These are phyloP conservation scores for Physocephala rufipes DNA, from an alignment of 2,888 invertebrate genomes.

Conservation along the genomic window DNA sequence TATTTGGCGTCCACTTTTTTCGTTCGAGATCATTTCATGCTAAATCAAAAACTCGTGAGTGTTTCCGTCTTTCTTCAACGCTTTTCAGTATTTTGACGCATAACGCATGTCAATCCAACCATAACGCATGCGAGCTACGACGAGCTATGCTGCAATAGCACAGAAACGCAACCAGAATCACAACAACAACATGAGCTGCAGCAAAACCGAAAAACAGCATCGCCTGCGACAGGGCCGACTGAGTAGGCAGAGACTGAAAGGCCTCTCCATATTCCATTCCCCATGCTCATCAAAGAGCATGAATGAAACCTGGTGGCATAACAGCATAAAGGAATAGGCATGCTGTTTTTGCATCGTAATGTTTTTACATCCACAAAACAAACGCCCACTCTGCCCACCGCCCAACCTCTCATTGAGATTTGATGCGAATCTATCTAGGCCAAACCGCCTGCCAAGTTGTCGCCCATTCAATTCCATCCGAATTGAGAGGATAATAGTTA, in stretches of 20 bases:
- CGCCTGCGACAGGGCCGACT: too few relatives aligned
- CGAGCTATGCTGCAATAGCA: constrained; percentile 10
- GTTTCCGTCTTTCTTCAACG: not conserved
- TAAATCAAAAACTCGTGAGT: not conserved
- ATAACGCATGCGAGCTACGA: constrained; percentile 49
- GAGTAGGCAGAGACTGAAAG: not conserved
- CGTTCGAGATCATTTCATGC: not conserved
- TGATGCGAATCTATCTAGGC: constrained; percentile 22
- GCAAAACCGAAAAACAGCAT: not conserved
- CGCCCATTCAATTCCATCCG: constrained; percentile 42
- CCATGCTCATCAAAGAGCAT: constrained; percentile 18
- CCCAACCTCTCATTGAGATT: constrained; percentile 41
- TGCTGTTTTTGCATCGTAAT: not conserved
- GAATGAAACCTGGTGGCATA: not conserved
- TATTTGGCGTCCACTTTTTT: constrained; percentile 51
- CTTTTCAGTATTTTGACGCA: constrained; percentile 42
- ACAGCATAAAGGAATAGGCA: not conserved
- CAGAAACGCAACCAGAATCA: constrained; percentile 15
- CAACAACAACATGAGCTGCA: constrained; percentile 16
- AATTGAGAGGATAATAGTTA: constrained; percentile 24
- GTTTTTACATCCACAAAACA: constrained; percentile 39
- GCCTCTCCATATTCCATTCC: not conserved
- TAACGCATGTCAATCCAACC: constrained; percentile 46
- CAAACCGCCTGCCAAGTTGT: constrained; percentile 24
- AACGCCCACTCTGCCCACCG: constrained; percentile 49